Base-by-base conservation (phyloP, 2,888 invertebrate genomes). In the Neoitamus cyanurus region DNA sequence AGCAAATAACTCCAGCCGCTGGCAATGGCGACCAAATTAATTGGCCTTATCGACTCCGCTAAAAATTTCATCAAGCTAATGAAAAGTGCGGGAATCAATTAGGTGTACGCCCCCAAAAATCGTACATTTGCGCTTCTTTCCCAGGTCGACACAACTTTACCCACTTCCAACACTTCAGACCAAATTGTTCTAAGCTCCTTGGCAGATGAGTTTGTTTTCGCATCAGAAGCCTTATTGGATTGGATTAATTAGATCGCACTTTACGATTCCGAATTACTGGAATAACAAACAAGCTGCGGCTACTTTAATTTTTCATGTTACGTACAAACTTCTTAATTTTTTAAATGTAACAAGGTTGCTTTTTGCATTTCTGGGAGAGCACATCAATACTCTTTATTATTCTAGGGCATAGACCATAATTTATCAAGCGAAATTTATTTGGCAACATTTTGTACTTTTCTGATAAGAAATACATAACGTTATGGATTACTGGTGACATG, bases 41-140 rank as follows among this genome's bases (percentile, higher is more conserved):
- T 70, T 70, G 31, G 5, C 70, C 58, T 58, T 31, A 70, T 70
- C 34, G 70, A 70, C n/a, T 34, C 3, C n/a, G 70, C 28, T 70
- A 70, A 70, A 70, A 70, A 70, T 70, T 70, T 70, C 70, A 70
- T 70, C 31, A 70, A 30, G 13, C 70, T 70, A 70, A 70, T 70
- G 70, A 70, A 34, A 70, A 70, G 31, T 70, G 31, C 58, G 25
- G 58, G 11, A 15, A 70, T 70, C 70, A 70, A 70, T 70, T 70
- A 70, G 58, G 58, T 58, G 9, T 58, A 58, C 5, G 1, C 58
- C 25, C 58, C 20, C 25, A 15, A 15, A 58, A 58, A 58, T 58
- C 11, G 1, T 6, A 58, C 25, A 7, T 25, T 58, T 58, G 5
- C 15, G 20, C 9, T 58, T 58, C 25, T 58, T 25, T 25, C 58